Evolutionary conservation across 2,888 invertebrate genomes (phyloP).

Genomic region (Autographa gamma): DNA sequence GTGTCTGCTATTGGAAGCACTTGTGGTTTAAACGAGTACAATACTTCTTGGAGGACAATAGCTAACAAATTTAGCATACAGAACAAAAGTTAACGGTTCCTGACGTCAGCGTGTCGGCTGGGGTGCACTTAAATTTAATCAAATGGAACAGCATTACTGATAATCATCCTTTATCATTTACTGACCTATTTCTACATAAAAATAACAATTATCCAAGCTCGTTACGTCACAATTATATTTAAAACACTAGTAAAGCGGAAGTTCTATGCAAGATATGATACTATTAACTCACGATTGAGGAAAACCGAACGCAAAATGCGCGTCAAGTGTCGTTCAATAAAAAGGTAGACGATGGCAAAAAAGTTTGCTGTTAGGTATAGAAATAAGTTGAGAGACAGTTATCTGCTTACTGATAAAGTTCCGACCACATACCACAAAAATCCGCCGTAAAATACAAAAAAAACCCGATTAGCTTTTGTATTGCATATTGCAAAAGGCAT

Average conservation of each 20-base stretch:
- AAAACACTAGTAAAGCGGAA: constrained; percentile 34
- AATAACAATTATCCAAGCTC: background rate
- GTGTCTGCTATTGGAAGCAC: background rate
- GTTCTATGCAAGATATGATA: constrained; percentile 43
- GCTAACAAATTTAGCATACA: background rate
- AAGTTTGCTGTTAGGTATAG: constrained; percentile 30
- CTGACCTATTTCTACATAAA: background rate
- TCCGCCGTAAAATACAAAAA: background rate
- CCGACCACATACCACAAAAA: background rate
- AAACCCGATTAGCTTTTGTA: too few species aligned
- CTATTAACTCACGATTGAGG: constrained; percentile 42
- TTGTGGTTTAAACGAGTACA: background rate
- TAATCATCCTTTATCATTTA: background rate
- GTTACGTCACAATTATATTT: constrained; percentile 14
- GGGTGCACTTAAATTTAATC: background rate
- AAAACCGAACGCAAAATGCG: constrained; percentile 41
- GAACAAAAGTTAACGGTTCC: background rate
- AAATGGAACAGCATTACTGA: background rate
- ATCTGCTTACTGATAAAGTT: constrained; percentile 34
- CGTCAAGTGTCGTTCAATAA: constrained; percentile 22
- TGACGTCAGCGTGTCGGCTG: background rate
- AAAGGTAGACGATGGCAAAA: constrained; percentile 37
- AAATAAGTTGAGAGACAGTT: constrained; percentile 51
- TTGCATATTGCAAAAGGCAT: too few species aligned
- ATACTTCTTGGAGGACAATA: background rate